Base-by-base conservation (phyloP, 1,140 invertebrate species). In the Scaptomyza hsui region DNA sequence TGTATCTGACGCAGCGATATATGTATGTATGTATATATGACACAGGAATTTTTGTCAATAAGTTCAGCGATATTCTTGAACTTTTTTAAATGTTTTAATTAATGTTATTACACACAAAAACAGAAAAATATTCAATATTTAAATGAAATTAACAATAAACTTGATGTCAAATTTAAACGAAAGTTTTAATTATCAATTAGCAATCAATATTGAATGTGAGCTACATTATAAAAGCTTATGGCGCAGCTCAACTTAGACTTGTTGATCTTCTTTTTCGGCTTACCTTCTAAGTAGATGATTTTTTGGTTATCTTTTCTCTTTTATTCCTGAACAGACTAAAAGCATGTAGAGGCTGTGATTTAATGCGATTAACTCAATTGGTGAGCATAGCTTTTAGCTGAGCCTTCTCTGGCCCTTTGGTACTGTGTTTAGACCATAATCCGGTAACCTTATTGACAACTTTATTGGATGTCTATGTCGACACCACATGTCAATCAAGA, bases 341-440 rank as follows among this genome's bases (percentile, higher is more conserved):
- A 26, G 48, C 65, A 63, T 82, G 48, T 68, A 51, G 55, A 57
- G 1, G 52, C 24, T 35, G 47, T 26, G 47, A 53, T 77, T 74
- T 74, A 86, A 85, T 80, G 77, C 73, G 72, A 85, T 86, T 85
- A 86, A 71, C 75, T 77, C 61, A 86, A 77, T 86, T 76, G 81
- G 42, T 62, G 55, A 32, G 29, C 15, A 37, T 37, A 18, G 16
- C 10, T 19, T 24, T 67, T 15, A 49, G 41, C 12, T 41, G 41
- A 55, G 15, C 24, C 32, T 29, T 29, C 29, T 32, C 26, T 24
- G 42, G 26, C 19, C 16, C 9, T 21, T 29, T 47, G 51, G 24
- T 52, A 44, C 47, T 55, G 63, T 59, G 48, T 55, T 41, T 45
- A 49, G 47, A 56, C 44, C 73, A 68, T 80, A 80, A 81, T 77